Base-by-base conservation (phyloP, 2,797 vertebrate genomes). In the Pseudomugil gertrudae region DNA sequence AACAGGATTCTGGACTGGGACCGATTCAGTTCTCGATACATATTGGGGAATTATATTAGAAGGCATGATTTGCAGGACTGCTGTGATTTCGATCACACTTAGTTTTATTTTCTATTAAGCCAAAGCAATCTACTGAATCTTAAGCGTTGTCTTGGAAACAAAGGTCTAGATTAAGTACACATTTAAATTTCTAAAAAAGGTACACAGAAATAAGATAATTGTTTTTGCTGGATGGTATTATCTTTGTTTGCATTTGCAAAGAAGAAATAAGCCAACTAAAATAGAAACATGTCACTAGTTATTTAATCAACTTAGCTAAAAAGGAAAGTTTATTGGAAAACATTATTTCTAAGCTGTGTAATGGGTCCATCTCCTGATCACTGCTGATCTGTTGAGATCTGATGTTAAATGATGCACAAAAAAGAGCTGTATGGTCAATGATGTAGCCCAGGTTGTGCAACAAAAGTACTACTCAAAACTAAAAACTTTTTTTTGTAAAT, bases 401-500 rank as follows among this genome's bases (percentile, higher is more conserved):
- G 56, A 24, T 17, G 24, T 19, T 19, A 63, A 64, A 51, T 67
- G 52, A 47, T 71, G 27, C 36, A 43, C 21, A 36, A 61, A 57
- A 58, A 59, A 27, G 45, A 57, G 56, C 48, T 9, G 3, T 11
- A 21, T 32, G 55, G 69, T 72, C 69, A 74, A 84, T 10, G 57
- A 30, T 47, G 53, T 14, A 50, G 27, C 30, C 45, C 54, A 53
- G 30, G 57, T 33, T 67, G 35, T 8, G 4, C 14, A 19, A 9
- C 14, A 50, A 24, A 27, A 57, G 51, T 55, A 45, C 45, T 38
- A 47, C 63, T 74, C 72, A 61, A n/a, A 59, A 69, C 65, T 56
- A 76, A 60, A 30, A 77, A 81, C 35, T 79, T 55, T 56, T 47
- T 56, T 84, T 5, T 30, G 29, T 81, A 56, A 19, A 76, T 50